phyloP scores from a whole-genome alignment of 2,113 vertebrate species.

The Apodemus speciosus region DNA sequence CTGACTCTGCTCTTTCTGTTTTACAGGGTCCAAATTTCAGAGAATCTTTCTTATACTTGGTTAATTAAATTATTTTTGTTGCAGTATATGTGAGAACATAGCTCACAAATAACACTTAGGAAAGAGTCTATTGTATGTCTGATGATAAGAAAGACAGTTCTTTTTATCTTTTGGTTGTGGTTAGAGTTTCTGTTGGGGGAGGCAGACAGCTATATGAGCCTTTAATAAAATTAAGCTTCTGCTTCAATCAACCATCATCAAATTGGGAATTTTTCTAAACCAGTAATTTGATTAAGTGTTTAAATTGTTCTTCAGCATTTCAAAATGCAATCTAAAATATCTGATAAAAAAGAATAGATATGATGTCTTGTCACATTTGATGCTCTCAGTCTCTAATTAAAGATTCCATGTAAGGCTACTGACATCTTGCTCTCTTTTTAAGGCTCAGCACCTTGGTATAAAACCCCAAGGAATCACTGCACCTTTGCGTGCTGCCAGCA shows the following conservation, averaged over 20 bases:
- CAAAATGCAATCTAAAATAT: slow-evolving; percentile 44
- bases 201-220: background rate
- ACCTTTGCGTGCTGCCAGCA: background rate
- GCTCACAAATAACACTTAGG: background rate
- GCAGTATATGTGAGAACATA: background rate
- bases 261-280: slow-evolving; percentile 62
- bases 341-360: background rate
- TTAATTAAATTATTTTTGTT: background rate
- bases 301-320: slow-evolving; percentile 30
- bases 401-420: background rate
- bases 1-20: background rate
- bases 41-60: background rate
- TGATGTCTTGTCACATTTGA: slow-evolving; percentile 39
- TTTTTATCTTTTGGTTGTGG: background rate
- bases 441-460: background rate
- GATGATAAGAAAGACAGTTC: background rate
- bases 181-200: background rate
- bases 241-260: slow-evolving; percentile 65
- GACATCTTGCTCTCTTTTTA: background rate
- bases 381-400: slow-evolving; percentile 43
- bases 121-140: background rate
- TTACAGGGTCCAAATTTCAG: slow-evolving; percentile 10
- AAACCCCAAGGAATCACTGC: background rate
- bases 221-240: slow-evolving; percentile 71
- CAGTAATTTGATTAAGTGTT: slow-evolving; percentile 60